Evolutionary conservation across 2,888 invertebrate genomes (phyloP), one percentile per base, ranked within the genome.

Genomic region (Nineta flava): DNA sequence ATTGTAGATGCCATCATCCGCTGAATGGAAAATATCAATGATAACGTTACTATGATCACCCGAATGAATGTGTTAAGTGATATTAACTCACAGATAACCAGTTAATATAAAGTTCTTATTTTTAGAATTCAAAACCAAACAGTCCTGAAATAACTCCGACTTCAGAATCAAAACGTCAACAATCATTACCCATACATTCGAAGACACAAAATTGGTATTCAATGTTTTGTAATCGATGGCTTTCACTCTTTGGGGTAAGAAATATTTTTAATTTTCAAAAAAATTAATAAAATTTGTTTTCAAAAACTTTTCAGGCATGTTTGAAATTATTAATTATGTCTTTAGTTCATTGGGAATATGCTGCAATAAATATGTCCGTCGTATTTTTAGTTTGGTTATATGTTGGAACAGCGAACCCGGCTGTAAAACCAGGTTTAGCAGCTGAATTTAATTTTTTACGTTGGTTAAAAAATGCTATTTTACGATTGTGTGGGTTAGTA

Each of bases 191-290:
- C 57, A 85, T 91, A 55, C 87, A 87, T 64, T 85, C 86, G 9
- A 93, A 94, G 72, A 83, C 90, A 57, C 83, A 87, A 59, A 92
- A 92, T 62, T 95, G 94, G 93, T 96, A 95, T 67, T 92, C 93
- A 1, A 78, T 82, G 57, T 79, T 93, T 56, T 94, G 93, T 67
- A 96, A 95, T 65, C 74, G 95, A 60, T 96, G 95, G 93, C 77
- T 95, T 45, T 92, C 95, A 2, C 69, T 96, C 3, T 68, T 84
- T 57, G 95, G 94, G 59, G 94, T 94, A 70, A 76, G 81, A 32
- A 45, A 31, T 49, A 15, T 5, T 41, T 9, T 19, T 35, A 42
- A 35, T 49, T 48, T 16, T 9, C 13, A 9, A 32, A 13, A 15
- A n/a, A 21, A 48, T 46, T 19, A 3, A n/a, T 4, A 10, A 13